phyloP scores from a whole-genome alignment of 2,797 vertebrate species.

The Pantherophis alleghaniensis region DNA sequence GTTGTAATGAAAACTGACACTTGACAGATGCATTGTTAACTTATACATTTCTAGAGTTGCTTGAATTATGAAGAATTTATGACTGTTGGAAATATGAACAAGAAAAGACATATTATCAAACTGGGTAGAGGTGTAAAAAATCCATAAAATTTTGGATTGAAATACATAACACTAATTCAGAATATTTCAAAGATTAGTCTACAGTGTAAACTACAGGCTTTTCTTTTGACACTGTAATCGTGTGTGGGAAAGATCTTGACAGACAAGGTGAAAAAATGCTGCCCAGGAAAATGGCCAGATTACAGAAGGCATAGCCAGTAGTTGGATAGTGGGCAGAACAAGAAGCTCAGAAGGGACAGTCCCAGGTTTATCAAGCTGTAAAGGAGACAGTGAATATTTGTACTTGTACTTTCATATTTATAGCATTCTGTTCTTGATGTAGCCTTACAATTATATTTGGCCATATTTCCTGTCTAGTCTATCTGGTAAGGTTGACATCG shows the following conservation, averaged over 20 bases:
- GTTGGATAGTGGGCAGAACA: not conserved
- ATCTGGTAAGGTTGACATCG: not conserved
- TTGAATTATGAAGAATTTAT: not conserved
- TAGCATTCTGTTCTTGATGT: not conserved
- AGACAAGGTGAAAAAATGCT: not conserved
- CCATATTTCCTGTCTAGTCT: not conserved
- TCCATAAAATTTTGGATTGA: not conserved
- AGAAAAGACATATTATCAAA: not conserved
- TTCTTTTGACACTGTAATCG: not conserved
- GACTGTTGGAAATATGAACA: not conserved
- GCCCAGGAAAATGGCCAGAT: not conserved
- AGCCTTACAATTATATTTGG: not conserved
- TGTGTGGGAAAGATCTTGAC: not conserved
- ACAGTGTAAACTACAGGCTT: not conserved
- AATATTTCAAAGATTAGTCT: not conserved
- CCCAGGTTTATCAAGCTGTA: not conserved
- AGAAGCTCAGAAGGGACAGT: not conserved
- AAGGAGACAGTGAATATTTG: not conserved
- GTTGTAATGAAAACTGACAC: conserved; percentile 30
- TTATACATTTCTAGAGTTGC: not conserved
- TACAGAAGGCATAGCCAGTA: not conserved
- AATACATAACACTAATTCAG: not conserved
- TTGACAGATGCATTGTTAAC: not conserved
- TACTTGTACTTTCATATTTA: not conserved
- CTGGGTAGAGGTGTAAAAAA: not conserved